Percentiles rank a stretch among this genome's conserved stretches.
phyloP scores from a whole-genome alignment of 2,888 invertebrate genomes.

The Hirtodrosophila duncani region DNA sequence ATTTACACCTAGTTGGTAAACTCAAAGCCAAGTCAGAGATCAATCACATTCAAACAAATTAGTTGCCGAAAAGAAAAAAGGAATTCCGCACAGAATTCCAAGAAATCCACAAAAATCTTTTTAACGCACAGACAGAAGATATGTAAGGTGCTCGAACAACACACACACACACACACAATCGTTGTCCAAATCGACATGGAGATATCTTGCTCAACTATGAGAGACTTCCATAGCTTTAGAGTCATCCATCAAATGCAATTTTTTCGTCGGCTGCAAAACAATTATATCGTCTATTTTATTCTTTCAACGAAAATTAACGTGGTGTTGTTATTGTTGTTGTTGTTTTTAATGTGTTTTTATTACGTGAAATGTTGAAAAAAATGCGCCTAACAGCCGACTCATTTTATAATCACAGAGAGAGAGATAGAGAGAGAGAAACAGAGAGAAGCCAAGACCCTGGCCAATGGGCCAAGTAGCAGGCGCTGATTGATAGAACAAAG shows the following conservation, averaged over 20 bases:
- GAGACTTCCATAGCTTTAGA: background rate
- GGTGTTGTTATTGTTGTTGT: constrained; percentile 34
- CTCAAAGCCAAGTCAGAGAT: constrained; percentile 58
- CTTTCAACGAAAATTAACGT: constrained; percentile 60
- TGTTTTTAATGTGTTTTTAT: constrained; percentile 68
- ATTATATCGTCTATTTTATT: constrained; percentile 72
- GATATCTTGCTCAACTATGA: background rate
- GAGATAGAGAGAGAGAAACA: constrained; percentile 6
- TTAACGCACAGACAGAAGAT: constrained; percentile 11
- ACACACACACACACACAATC: background rate
- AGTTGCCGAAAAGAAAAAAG: constrained; percentile 8
- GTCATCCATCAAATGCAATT: constrained; percentile 66
- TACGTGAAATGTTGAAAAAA: constrained; percentile 53
- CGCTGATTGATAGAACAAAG: constrained; percentile 73
- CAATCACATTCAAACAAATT: constrained; percentile 53
- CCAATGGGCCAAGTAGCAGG: constrained; percentile 69
- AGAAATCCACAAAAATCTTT: constrained; percentile 60
- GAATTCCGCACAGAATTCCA: constrained; percentile 68
- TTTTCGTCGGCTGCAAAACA: constrained; percentile 39
- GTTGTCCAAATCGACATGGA: background rate
- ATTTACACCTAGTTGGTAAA: too few relatives aligned
- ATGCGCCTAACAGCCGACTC: too few relatives aligned
- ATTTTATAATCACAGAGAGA: too few relatives aligned
- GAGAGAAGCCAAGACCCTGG: too few relatives aligned
- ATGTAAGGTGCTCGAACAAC: background rate